Evolutionary conservation across 2,888 invertebrate genomes (phyloP).

Genomic region (Spodoptera picta): DNA sequence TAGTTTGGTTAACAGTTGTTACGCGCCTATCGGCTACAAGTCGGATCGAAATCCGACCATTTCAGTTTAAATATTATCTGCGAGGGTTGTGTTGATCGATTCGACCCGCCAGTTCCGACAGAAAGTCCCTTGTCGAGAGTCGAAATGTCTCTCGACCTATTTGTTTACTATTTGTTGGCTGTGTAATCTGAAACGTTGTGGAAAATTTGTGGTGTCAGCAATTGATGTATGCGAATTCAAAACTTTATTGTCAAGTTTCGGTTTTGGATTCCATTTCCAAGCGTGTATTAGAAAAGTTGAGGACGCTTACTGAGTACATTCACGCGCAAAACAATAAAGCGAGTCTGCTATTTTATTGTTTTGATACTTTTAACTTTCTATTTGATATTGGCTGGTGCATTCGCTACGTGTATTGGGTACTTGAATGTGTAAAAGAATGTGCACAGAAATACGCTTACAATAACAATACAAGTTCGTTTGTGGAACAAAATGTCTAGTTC

Average conservation of each 20-base stretch:
- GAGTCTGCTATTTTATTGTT: conserved; percentile 50
- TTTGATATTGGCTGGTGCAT: conserved; percentile 45
- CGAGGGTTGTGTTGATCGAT: conserved; percentile 45
- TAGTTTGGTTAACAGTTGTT: conserved; percentile 48
- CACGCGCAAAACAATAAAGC: conserved; percentile 53
- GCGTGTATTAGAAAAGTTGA: conserved; percentile 53
- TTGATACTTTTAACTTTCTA: conserved; percentile 51
- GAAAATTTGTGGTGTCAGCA: conserved; percentile 54
- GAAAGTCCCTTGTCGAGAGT: conserved; percentile 27
- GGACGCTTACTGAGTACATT: conserved; percentile 48
- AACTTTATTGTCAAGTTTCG: conserved; percentile 42
- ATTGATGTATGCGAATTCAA: conserved; percentile 58
- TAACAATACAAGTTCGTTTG: conserved; percentile 11
- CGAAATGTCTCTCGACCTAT: conserved; percentile 49
- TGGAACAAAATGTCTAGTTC: not conserved
- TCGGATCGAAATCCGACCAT: conserved; percentile 56
- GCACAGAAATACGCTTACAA: conserved; percentile 24
- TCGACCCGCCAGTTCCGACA: conserved; percentile 37
- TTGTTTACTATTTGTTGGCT: conserved; percentile 65
- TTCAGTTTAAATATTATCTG: conserved; percentile 64
- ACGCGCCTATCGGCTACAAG: conserved; percentile 39
- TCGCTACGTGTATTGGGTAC: conserved; percentile 39
- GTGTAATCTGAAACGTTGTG: conserved; percentile 62
- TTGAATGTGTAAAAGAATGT: conserved; percentile 18
- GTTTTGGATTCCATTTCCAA: conserved; percentile 30